Evolutionary conservation across 2,888 invertebrate genomes (phyloP).

Genomic region (Chaitophorus viminalis): DNA sequence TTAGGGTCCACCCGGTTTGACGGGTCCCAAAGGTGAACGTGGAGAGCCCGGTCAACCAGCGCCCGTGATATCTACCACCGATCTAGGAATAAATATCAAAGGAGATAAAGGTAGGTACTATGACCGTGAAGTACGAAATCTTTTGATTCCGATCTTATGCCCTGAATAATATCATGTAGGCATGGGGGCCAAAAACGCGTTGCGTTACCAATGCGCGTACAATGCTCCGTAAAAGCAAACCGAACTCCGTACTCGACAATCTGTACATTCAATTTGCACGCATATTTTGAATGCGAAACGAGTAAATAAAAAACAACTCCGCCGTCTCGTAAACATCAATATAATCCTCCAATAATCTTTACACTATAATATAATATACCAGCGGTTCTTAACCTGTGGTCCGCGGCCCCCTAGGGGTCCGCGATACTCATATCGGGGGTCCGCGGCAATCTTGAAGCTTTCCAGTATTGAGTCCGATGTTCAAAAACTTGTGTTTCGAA

Average conservation of each 20-base stretch:
- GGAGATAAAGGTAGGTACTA: constrained; percentile 67
- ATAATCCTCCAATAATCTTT: neutral
- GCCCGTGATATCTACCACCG: constrained; percentile 50
- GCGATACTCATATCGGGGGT: too few species aligned
- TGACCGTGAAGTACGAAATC: too few species aligned
- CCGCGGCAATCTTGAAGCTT: too few species aligned
- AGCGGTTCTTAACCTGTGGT: too few species aligned
- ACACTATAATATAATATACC: too few species aligned
- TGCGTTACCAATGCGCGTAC: too few species aligned
- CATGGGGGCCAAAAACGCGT: neutral
- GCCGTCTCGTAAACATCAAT: neutral
- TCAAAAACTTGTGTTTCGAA: too few species aligned
- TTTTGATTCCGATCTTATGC: neutral
- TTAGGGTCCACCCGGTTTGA: constrained; percentile 73
- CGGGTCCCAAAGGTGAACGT: constrained; percentile 73
- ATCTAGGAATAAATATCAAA: constrained; percentile 65
- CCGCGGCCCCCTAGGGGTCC: too few species aligned
- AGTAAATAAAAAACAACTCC: neutral
- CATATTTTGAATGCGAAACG: neutral
- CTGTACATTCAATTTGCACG: neutral
- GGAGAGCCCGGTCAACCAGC: constrained; percentile 67
- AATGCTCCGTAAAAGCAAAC: too few species aligned
- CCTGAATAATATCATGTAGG: too few species aligned
- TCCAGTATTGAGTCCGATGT: too few species aligned
- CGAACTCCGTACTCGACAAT: too few species aligned